Base-by-base conservation (phyloP, 2,113 vertebrate genomes). In the Oxygymnocypris stewartii region DNA sequence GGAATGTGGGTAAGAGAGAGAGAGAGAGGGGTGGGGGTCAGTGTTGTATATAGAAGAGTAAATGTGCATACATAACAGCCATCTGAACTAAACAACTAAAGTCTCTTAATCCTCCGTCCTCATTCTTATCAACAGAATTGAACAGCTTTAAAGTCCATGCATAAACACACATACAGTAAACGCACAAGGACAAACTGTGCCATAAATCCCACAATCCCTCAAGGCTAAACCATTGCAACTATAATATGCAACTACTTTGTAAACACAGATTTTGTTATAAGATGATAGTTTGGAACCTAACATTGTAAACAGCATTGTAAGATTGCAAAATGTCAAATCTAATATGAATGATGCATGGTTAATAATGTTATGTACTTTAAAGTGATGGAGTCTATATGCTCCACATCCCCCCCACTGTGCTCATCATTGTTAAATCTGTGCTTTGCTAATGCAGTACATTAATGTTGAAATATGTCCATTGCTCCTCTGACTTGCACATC, bases 61-160 rank as follows among this genome's bases (percentile, higher is more conserved):
- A 49, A 67, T 63, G 54, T 47, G 37, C n/a, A 37, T 40, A 12
- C 6, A 28, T 82, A 71, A 35, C 37, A 40, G 18, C 16, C 3
- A 57, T 25, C 16, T 54, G 18, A 75, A 76, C 57, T 37, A 16
- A 31, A n/a, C 37, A 67, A 71, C 74, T 74, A 63, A 35, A 51
- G 51, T 82, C 31, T 79, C 61, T 63, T 84, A 87, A 76, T 85
- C 80, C 84, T 47, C 23, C 8, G 20, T 61, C 74, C 47, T 35
- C 75, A 79, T 79, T 79, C 61, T 54, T 77, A 78, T 76, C 25
- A 80, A 80, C 37, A 63, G 73, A 84, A 87, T 84, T 84, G 67
- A 28, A 84, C 16, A 54, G 83, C 71, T 77, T 85, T 82, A 88
- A 81, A 85, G 51, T 75, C 65, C 25, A 79, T 18, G 73, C 47